A percentile compares a stretch with the other conserved stretches of the same genome.
phyloP scores from a whole-genome alignment of 2,797 vertebrate genomes.

The Sebastes baramenuke region DNA sequence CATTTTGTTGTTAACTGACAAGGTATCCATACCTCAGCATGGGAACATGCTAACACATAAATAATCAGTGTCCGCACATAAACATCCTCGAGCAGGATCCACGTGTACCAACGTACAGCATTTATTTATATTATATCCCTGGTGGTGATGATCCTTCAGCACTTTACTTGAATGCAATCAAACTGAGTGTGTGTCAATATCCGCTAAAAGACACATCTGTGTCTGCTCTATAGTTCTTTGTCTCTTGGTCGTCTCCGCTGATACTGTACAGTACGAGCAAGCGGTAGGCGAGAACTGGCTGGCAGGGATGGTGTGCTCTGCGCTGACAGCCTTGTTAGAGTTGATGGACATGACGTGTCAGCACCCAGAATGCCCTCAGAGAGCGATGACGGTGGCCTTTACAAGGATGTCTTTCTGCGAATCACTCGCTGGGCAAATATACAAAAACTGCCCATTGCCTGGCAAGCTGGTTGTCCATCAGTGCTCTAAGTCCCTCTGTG shows the following conservation, averaged over 20 bases:
- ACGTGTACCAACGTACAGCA: slow-evolving; percentile 32
- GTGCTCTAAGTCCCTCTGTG: slow-evolving; percentile 39
- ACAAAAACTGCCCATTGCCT: slow-evolving; percentile 62
- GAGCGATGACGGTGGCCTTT: slow-evolving; percentile 74
- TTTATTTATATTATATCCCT: slow-evolving; percentile 71
- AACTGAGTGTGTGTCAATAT: slow-evolving; percentile 54
- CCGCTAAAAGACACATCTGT: slow-evolving; percentile 57
- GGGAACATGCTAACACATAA: slow-evolving; percentile 48
- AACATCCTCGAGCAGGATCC: slow-evolving; percentile 64
- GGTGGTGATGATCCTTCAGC: slow-evolving; percentile 69
- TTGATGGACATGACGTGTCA: slow-evolving; percentile 79
- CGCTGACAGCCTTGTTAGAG: slow-evolving; percentile 68
- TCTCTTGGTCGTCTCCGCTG: background rate
- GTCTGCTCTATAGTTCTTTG: slow-evolving; percentile 18
- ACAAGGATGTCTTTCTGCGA: slow-evolving; percentile 78
- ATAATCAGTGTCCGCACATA: slow-evolving; percentile 50
- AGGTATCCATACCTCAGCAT: slow-evolving; percentile 34
- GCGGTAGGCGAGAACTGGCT: slow-evolving; percentile 11
- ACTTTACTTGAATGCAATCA: slow-evolving; percentile 64
- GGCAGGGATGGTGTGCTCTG: slow-evolving; percentile 40
- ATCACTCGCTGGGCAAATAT: slow-evolving; percentile 76
- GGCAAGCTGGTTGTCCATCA: slow-evolving; percentile 64
- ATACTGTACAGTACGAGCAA: slow-evolving; percentile 55
- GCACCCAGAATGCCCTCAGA: slow-evolving; percentile 65
- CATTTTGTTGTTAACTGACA: slow-evolving; percentile 40